phyloP scores from a whole-genome alignment of 2,888 invertebrate species.

The Choristoneura rosaceana region DNA sequence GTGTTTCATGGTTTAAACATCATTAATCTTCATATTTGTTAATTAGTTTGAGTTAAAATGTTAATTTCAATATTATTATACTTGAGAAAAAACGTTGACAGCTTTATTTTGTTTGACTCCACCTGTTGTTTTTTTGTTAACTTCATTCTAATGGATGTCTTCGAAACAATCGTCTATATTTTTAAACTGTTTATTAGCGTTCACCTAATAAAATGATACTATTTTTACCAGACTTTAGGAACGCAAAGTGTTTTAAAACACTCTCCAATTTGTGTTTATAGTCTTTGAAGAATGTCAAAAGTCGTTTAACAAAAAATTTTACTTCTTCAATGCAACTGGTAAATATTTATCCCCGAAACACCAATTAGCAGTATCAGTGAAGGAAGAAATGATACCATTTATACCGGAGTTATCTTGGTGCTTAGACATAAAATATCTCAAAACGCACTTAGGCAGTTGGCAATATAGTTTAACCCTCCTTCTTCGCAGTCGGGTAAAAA shows the following conservation, averaged over 20 bases:
- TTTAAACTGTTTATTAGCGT: background rate
- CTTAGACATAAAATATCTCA: too few species aligned
- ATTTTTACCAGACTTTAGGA: background rate
- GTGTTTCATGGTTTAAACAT: conserved; percentile 24
- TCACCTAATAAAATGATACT: background rate
- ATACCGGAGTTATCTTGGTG: too few species aligned
- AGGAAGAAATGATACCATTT: too few species aligned
- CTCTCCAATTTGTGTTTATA: background rate
- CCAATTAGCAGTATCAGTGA: too few species aligned
- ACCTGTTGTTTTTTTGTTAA: conserved; percentile 30
- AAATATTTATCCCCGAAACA: too few species aligned
- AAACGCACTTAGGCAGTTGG: too few species aligned
- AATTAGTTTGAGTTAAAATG: conserved; percentile 26
- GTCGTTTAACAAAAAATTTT: too few species aligned
- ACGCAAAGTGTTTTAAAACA: background rate
- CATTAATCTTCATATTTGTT: conserved; percentile 36
- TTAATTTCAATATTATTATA: conserved; percentile 12
- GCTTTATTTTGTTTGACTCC: conserved; percentile 15
- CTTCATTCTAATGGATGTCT: background rate
- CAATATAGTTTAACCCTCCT: too few species aligned
- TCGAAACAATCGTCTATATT: background rate
- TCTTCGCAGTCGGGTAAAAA: too few species aligned
- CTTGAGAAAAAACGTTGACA: conserved; percentile 25
- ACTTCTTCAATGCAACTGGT: too few species aligned
- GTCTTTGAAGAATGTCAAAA: background rate